Base-by-base conservation (phyloP, 2,113 vertebrate genomes). In the Corydoras maculifer region DNA sequence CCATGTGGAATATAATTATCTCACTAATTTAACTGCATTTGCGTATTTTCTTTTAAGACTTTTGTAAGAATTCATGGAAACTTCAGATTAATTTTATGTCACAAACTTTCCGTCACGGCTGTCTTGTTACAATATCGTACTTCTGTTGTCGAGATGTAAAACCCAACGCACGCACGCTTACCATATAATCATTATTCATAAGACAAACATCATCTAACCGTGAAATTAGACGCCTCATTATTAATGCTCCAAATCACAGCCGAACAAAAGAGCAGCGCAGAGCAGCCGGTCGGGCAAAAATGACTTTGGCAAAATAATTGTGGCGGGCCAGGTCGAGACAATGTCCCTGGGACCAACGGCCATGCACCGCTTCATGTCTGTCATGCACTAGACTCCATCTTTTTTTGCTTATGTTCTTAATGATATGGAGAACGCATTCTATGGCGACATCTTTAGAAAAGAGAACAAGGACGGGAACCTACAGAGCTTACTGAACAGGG, bases 181-280 rank as follows among this genome's bases (percentile, higher is more conserved):
- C 11, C 31, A 5, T 50, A 69, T 57, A 31, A 65, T 65, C 55
- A 51, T 35, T 66, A 71, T 32, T 12, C 6, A 68, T 71, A 58
- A 74, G 58, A 71, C 43, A 71, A 78, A 70, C 63, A 3, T n/a
- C 53, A 48, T 70, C 64, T 29, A 68, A 70, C 68, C 64, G 29
- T 66, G 57, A 78, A 70, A 78, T 74, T 74, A 63, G 32, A 71
- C 35, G 1, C 35, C 67, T 49, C 57, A 74, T 70, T 54, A 31
- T 58, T 67, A 53, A 67, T 35, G 49, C 64, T 67, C 12, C 9
- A 60, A 51, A 70, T 2, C 50, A 53, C n/a, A 12, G 3, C 18
- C 62, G 57, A 66, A 30, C 2, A 54, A 73, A 59, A 8, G 49
- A 15, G 62, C 4, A 13, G 50, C 11, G 48, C 57, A 60, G 49